Conservation (phyloP, 2,888 invertebrate genomes). For the Cataglyphis livida region DNA sequence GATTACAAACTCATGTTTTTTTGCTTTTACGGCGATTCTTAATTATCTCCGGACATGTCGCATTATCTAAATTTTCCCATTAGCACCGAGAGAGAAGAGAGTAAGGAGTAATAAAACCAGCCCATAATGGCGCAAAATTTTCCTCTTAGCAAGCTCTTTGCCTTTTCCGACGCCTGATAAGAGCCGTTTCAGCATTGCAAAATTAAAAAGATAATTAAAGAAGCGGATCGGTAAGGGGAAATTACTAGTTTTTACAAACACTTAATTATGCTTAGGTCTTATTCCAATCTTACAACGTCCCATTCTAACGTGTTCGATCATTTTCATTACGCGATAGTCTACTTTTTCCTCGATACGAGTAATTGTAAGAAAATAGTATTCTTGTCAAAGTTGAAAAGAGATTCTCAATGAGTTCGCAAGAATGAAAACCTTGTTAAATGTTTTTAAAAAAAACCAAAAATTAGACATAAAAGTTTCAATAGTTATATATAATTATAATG, state of each 20-base stretch:
- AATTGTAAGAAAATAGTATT: not conserved
- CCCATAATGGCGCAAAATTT: conserved; percentile 29
- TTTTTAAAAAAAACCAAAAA: not conserved
- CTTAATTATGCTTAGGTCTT: conserved; percentile 15
- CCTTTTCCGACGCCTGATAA: conserved; percentile 42
- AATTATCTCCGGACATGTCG: conserved; percentile 37
- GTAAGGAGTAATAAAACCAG: conserved; percentile 45
- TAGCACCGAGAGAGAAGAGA: conserved; percentile 31
- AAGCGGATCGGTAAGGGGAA: conserved; percentile 12
- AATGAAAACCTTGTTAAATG: not conserved
- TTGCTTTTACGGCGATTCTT: conserved; percentile 21
- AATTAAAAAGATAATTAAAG: conserved; percentile 52
- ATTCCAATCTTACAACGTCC: not conserved
- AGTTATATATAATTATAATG: not conserved
- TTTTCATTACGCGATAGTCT: not conserved
- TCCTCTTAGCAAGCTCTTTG: conserved; percentile 8
- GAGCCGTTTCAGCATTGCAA: conserved; percentile 6
- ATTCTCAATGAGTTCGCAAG: not conserved
- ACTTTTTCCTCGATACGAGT: not conserved
- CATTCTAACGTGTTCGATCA: not conserved
- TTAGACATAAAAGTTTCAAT: not conserved
- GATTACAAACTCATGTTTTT: conserved; percentile 21
- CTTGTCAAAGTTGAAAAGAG: not conserved
- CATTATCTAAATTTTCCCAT: conserved; percentile 58
- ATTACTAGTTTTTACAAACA: conserved; percentile 33